Percentiles rank a stretch among this genome's conserved stretches.
Conservation (phyloP, 2,797 vertebrate species). For the Xiphorhynchus erythropygius region DNA sequence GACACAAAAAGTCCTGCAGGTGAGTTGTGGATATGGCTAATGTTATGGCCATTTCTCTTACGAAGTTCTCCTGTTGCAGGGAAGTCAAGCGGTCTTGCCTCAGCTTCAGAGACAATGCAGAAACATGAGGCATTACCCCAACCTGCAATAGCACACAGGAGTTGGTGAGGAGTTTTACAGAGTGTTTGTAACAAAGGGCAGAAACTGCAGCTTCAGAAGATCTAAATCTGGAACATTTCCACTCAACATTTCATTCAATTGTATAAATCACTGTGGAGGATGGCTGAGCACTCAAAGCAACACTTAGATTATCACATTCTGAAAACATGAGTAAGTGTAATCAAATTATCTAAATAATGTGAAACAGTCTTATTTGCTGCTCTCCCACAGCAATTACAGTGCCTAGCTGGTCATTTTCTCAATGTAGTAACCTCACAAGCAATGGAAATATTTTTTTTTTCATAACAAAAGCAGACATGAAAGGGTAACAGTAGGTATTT, state of each 20-base stretch:
- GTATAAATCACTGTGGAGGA: slow-evolving; percentile 19
- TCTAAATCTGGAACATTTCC: slow-evolving; percentile 22
- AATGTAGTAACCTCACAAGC: slow-evolving; percentile 12
- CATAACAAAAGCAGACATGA: neutral
- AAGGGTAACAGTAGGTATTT: neutral
- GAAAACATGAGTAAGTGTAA: slow-evolving; percentile 59
- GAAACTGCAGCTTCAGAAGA: slow-evolving; percentile 9
- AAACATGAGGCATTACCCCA: neutral
- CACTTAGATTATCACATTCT: slow-evolving; percentile 45
- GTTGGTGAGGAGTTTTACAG: slow-evolving; percentile 2
- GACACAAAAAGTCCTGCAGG: neutral
- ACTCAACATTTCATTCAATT: slow-evolving; percentile 38
- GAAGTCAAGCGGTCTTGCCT: neutral
- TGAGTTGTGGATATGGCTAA: neutral
- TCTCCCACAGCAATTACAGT: slow-evolving; percentile 55
- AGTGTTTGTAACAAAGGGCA: neutral
- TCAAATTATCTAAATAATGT: slow-evolving; percentile 65
- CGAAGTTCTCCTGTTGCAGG: neutral
- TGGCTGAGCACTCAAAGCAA: slow-evolving; percentile 41
- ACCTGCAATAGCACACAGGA: neutral
- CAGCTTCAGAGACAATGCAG: neutral
- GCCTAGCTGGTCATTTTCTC: slow-evolving; percentile 55
- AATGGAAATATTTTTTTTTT: neutral
- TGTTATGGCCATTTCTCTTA: neutral
- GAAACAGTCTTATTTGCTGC: slow-evolving; percentile 28